Percentiles rank a stretch among this genome's conserved stretches.
These are phyloP conservation scores for Periophthalmus magnuspinnatus DNA, from an alignment of 2,797 vertebrate genomes.

Conservation along the genomic window DNA sequence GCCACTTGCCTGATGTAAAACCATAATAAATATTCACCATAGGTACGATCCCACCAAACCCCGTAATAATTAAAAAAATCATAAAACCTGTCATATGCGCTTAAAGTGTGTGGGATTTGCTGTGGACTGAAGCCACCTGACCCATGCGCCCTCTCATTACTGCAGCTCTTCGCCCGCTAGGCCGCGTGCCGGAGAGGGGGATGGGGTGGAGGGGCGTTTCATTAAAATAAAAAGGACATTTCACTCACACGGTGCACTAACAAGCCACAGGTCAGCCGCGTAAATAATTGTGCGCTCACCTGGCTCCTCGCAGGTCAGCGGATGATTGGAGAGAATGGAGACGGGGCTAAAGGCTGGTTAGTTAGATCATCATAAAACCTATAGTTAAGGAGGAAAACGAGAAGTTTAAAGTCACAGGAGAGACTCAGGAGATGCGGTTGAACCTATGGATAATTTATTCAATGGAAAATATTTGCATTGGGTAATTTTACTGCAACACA, in stretches of 20 bases:
- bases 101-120: constrained; percentile 51
- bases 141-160: constrained; percentile 75
- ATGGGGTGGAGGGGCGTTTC: constrained; percentile 59
- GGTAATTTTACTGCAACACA: too few species aligned
- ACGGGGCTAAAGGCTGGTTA: background rate
- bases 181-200: constrained; percentile 33
- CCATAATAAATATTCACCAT: too few species aligned
- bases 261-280: constrained; percentile 63
- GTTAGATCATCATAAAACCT: background rate
- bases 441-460: too few species aligned
- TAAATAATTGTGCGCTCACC: constrained; percentile 56
- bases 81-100: too few species aligned
- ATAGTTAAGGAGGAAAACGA: too few species aligned
- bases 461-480: too few species aligned
- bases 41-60: too few species aligned
- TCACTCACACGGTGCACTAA: constrained; percentile 57
- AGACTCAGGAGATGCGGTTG: too few species aligned
- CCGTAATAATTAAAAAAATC: too few species aligned
- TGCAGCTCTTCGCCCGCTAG: background rate
- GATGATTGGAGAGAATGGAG: background rate
- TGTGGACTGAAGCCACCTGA: constrained; percentile 69
- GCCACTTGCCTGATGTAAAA: too few species aligned
- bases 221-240: constrained; percentile 72
- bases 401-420: too few species aligned
- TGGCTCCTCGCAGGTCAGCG: constrained; percentile 33